Base-by-base conservation (phyloP, 1,140 invertebrate genomes). In the Cataglyphis hispanica region DNA sequence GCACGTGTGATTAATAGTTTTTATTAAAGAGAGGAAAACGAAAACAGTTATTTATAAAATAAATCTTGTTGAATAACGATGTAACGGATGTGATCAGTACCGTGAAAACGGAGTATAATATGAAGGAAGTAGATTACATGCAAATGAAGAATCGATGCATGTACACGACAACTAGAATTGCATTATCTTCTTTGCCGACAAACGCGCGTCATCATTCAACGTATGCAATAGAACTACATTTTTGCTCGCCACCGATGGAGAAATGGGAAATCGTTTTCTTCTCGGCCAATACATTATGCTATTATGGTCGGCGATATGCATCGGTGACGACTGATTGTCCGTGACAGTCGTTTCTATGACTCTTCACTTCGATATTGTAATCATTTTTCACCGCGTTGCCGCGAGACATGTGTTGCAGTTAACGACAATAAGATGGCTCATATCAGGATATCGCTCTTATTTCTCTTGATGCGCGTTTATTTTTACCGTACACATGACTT, bases 131-230 rank as follows among this genome's bases (percentile, higher is more conserved):
- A 72, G 78, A 83, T 83, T 74, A 83, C 37, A 83, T 83, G 78
- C 67, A 74, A 83, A 83, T 83, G 78, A 83, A 83, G 78, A 83
- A 83, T 83, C 78, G 67, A 83, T 83, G 78, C 53, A 83, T 83
- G 67, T 58, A 67, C 53, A 61, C 27, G 66, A 53, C 22, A 83
- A 83, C 78, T 83, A 25, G 34, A 83, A 83, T 74, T 74, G 37
- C 67, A 83, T 83, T 83, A 83, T 83, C 56, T 53, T 60, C 13
- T 81, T 72, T 83, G 67, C 53, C 50, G 78, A 83, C 67, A 83
- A 83, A 83, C 74, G 69, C 16, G 37, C 67, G 78, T 74, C 78
- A 74, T 83, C 56, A 74, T 83, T 83, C 78, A 83, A 25, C 53
- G 19, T 60, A 40, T 22, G 78, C 37, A 74, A 83, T 74, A 74